phyloP scores from a whole-genome alignment of 35 echinoderm and acorn worm species.

The Holothuria glaberrima region DNA sequence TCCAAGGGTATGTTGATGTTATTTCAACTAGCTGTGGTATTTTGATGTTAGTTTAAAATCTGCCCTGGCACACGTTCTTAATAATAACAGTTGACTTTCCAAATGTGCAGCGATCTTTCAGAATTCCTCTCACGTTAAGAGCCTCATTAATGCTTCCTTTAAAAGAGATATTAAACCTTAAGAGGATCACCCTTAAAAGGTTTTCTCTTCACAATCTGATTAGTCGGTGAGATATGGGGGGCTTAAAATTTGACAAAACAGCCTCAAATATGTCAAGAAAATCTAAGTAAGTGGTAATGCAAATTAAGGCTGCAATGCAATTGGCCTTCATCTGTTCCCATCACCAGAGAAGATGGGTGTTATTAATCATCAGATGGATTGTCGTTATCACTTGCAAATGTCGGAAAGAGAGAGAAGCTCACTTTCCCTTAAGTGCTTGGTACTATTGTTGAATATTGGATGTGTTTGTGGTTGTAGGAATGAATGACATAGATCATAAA shows the following conservation, averaged over 20 bases:
- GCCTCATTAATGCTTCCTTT: constrained; percentile 52
- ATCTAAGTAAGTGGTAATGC: constrained; percentile 19
- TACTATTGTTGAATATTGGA: too few relatives aligned
- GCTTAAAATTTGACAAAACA: constrained; percentile 43
- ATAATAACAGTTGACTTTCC: constrained; percentile 23
- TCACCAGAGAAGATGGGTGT: neutral
- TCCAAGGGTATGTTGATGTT: constrained; percentile 21
- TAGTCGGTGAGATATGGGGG: constrained; percentile 43
- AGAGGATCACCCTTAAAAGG: constrained; percentile 52
- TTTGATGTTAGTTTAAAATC: constrained; percentile 1
- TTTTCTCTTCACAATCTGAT: constrained; percentile 45
- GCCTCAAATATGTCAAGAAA: constrained; percentile 36
- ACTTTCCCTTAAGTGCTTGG: too few relatives aligned
- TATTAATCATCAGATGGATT: constrained; percentile 26
- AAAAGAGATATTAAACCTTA: constrained; percentile 47
- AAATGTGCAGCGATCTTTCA: constrained; percentile 44
- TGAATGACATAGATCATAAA: too few relatives aligned
- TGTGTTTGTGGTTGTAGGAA: too few relatives aligned
- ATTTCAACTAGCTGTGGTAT: constrained; percentile 20
- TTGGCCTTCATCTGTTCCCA: constrained; percentile 18
- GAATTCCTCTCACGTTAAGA: constrained; percentile 45
- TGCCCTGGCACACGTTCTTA: neutral
- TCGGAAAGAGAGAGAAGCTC: too few relatives aligned
- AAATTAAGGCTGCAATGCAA: constrained; percentile 4
- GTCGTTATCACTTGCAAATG: too few relatives aligned